Percentiles rank a stretch among this genome's conserved stretches.
phyloP scores from a whole-genome alignment of 2,888 invertebrate species.

The Buathra laborator region DNA sequence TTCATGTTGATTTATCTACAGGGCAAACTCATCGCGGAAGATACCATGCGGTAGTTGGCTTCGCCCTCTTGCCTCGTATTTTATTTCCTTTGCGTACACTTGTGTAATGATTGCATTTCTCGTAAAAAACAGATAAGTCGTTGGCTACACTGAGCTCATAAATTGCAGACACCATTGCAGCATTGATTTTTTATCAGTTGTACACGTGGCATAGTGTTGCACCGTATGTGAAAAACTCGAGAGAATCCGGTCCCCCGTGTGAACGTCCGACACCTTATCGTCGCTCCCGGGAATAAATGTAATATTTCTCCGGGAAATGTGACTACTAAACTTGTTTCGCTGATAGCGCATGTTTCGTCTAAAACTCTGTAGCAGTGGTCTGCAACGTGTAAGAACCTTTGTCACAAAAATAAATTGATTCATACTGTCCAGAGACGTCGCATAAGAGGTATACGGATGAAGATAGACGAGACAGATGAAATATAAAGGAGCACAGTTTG shows the following conservation, averaged over 20 bases:
- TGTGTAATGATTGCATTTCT: neutral
- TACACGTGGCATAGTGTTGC: neutral
- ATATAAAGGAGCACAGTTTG: neutral
- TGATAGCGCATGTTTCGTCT: neutral
- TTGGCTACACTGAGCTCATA: neutral
- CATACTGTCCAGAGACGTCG: neutral
- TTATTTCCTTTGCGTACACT: neutral
- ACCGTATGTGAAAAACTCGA: neutral
- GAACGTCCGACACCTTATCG: neutral
- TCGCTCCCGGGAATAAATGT: neutral
- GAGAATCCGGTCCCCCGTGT: neutral
- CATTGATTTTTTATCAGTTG: neutral
- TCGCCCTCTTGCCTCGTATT: too few relatives aligned
- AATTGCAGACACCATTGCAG: neutral
- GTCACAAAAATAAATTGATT: neutral
- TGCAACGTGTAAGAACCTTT: neutral
- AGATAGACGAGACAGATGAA: neutral
- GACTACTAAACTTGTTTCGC: neutral
- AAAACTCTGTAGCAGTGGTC: neutral
- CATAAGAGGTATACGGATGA: neutral
- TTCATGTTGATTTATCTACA: too few relatives aligned
- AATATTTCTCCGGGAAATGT: neutral
- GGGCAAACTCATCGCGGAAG: too few relatives aligned
- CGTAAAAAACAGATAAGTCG: constrained; percentile 15
- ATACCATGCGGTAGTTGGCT: too few relatives aligned